These are phyloP conservation scores for Stichodactyla mertensii DNA, from an alignment of 64 coral and sea anemone genomes.

Conservation along the genomic window DNA sequence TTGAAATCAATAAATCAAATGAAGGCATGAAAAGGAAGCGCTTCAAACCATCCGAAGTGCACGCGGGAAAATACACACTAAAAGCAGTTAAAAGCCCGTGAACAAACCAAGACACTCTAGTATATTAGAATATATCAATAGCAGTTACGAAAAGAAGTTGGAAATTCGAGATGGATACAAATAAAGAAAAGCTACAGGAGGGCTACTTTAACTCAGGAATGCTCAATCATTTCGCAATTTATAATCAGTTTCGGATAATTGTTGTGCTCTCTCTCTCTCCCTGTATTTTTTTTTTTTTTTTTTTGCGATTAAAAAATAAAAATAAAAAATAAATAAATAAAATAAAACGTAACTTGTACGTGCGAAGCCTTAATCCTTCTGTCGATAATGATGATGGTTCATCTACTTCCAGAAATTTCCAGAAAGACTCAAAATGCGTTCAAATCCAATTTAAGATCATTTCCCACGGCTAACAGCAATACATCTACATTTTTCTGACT, in stretches of 20 bases:
- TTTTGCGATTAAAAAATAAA: too few relatives aligned
- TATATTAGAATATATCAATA: background rate
- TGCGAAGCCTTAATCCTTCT: too few relatives aligned
- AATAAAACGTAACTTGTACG: too few relatives aligned
- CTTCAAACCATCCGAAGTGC: background rate
- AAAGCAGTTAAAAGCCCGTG: background rate
- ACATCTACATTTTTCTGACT: background rate
- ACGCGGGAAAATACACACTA: background rate
- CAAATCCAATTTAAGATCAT: background rate
- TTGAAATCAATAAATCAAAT: background rate
- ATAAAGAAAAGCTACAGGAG: background rate
- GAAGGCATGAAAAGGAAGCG: background rate
- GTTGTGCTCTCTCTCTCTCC: too few relatives aligned
- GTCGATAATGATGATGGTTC: too few relatives aligned
- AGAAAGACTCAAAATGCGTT: background rate
- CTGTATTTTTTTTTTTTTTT: too few relatives aligned
- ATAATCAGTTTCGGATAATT: too few relatives aligned
- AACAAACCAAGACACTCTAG: background rate
- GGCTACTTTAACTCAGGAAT: too few relatives aligned
- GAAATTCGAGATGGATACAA: background rate
- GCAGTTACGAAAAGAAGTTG: background rate
- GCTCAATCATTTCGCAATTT: too few relatives aligned
- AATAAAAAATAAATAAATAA: too few relatives aligned
- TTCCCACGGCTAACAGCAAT: background rate
- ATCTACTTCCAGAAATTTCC: background rate